phyloP scores from a whole-genome alignment of 2,113 vertebrate species.

The Tragelaphus scriptus region DNA sequence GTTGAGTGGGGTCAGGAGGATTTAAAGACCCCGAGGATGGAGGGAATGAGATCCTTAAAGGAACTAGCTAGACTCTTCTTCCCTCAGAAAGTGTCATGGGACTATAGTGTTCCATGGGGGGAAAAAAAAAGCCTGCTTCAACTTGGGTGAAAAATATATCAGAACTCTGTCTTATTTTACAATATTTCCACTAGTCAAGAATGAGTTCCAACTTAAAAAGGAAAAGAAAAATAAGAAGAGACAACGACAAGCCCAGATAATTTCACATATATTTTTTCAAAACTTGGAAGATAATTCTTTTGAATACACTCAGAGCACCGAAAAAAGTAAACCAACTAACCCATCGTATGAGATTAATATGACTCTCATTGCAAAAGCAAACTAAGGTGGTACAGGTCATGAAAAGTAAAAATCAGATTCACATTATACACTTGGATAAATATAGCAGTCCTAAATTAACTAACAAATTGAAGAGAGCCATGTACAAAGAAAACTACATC shows the following conservation, averaged over 20 bases:
- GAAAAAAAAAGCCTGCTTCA: neutral
- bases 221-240: neutral
- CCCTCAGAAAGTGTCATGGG: neutral
- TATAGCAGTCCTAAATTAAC: neutral
- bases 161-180: neutral
- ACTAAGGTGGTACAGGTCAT: neutral
- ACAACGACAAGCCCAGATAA: neutral
- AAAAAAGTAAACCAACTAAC: neutral
- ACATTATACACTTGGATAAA: neutral
- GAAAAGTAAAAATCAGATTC: neutral
- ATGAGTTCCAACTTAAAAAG: neutral
- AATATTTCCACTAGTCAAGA: neutral
- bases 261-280: neutral
- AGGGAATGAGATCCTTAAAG: neutral
- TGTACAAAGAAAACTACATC: neutral
- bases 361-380: neutral
- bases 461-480: neutral
- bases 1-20: neutral
- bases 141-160: neutral
- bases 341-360: neutral
- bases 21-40: neutral
- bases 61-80: neutral
- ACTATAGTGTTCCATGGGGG: neutral
- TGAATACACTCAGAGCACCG: neutral
- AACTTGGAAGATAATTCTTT: neutral